These are phyloP conservation scores for Lepisosteus oculatus DNA, from an alignment of 2,113 vertebrate species.

Conservation along the genomic window DNA sequence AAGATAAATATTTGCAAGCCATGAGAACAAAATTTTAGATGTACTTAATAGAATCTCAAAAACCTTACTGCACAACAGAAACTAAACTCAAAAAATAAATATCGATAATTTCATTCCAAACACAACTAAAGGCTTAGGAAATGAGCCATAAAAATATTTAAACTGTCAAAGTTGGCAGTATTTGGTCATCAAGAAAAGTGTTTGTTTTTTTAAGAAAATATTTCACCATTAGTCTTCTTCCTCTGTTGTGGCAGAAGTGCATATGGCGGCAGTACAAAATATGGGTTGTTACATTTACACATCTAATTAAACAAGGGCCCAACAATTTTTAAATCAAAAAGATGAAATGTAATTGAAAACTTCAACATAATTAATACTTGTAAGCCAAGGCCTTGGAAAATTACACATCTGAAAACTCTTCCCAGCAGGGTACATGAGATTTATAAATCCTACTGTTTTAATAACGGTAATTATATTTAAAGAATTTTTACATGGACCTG, in stretches of 20 bases:
- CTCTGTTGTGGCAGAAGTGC: slow-evolving; percentile 3
- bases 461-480: slow-evolving; percentile 31
- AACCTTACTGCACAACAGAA: too few relatives aligned
- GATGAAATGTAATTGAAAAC: slow-evolving; percentile 71
- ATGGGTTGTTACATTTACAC: slow-evolving; percentile 71
- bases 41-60: too few relatives aligned
- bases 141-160: too few relatives aligned
- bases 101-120: too few relatives aligned
- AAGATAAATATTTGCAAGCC: too few relatives aligned
- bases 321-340: slow-evolving; percentile 74
- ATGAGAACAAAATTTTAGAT: too few relatives aligned
- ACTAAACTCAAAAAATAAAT: too few relatives aligned
- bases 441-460: slow-evolving; percentile 53
- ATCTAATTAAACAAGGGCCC: slow-evolving; percentile 76
- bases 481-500: background rate
- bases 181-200: too few relatives aligned
- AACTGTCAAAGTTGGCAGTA: background rate
- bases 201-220: too few relatives aligned
- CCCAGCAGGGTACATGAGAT: slow-evolving; percentile 49
- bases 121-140: too few relatives aligned
- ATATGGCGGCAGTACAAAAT: slow-evolving; percentile 64
- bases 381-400: slow-evolving; percentile 56
- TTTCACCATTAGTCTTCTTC: too few relatives aligned
- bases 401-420: slow-evolving; percentile 56
- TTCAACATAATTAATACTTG: slow-evolving; percentile 70